Conservation (phyloP, 2,113 vertebrate species). For the Harpagus bidentatus region DNA sequence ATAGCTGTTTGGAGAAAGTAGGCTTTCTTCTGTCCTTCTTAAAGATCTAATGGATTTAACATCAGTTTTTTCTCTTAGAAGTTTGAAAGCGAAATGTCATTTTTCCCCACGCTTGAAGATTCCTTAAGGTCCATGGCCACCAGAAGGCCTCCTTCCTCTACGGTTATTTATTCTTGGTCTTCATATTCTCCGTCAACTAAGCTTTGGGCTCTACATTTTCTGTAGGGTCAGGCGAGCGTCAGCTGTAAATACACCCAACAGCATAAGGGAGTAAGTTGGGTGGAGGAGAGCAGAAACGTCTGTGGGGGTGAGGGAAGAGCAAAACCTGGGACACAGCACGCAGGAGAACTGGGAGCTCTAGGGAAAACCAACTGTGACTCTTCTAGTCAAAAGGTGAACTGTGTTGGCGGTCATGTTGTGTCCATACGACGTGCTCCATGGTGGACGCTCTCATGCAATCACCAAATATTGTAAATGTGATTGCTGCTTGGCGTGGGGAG, state of each 20-base stretch:
- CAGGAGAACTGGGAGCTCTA: not conserved
- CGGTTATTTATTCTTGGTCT: not conserved
- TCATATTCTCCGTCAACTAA: not conserved
- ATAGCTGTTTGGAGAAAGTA: not conserved
- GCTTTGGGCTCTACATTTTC: not conserved
- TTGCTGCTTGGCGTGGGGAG: too few species aligned
- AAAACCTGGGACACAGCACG: not conserved
- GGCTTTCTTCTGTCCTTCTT: not conserved
- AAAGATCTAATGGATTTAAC: not conserved
- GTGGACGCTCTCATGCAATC: fast-evolving
- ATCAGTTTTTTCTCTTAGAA: not conserved
- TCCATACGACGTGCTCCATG: fast-evolving
- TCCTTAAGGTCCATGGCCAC: not conserved
- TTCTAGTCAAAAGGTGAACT: fast-evolving
- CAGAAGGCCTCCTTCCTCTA: not conserved
- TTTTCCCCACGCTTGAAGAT: not conserved
- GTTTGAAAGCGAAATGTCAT: not conserved
- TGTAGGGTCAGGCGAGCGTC: not conserved
- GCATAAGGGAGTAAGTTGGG: not conserved
- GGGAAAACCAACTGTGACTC: not conserved
- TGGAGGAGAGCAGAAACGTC: not conserved
- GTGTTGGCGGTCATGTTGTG: fast-evolving
- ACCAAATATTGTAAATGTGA: not conserved
- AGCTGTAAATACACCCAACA: too few species aligned
- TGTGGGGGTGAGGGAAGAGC: not conserved